A percentile compares a stretch with the other conserved stretches of the same genome.
Evolutionary conservation across 1,140 invertebrate genomes (phyloP).

Genomic region (Solen grandis): DNA sequence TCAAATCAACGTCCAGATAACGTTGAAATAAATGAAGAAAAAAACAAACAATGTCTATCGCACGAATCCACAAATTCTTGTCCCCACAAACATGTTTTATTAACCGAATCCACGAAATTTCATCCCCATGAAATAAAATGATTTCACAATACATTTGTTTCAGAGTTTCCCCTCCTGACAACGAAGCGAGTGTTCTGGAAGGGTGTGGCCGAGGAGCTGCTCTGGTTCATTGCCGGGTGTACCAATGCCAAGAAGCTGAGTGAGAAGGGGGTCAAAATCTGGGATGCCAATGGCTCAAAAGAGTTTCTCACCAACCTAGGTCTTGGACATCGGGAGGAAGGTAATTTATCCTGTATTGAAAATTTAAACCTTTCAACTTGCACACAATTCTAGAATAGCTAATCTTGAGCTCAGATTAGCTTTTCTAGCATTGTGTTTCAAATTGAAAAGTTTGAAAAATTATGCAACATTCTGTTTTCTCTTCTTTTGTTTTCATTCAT

Average conservation of each 20-base stretch:
- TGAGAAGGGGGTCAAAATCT: slow-evolving; percentile 95
- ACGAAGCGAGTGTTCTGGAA: slow-evolving; percentile 98
- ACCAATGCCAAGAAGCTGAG: slow-evolving; percentile 95
- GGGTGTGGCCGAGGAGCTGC: slow-evolving; percentile 95
- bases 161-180: slow-evolving; percentile 93
- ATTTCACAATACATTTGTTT: no score
- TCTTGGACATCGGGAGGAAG: slow-evolving; percentile 93
- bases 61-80: no score
- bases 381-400: background rate
- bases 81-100: no score
- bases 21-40: no score
- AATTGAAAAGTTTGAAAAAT: background rate
- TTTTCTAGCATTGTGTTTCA: background rate
- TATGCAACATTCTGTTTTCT: no score
- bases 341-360: slow-evolving; percentile 78
- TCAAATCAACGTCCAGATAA: no score
- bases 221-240: slow-evolving; percentile 94
- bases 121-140: no score
- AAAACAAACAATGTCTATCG: background rate
- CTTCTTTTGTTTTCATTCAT: no score
- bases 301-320: slow-evolving; percentile 94
- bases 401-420: background rate
- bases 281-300: slow-evolving; percentile 97
- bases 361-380: background rate
- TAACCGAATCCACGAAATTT: no score